Conservation (phyloP, 1,140 invertebrate genomes). For the Sminthurides bifidus region DNA sequence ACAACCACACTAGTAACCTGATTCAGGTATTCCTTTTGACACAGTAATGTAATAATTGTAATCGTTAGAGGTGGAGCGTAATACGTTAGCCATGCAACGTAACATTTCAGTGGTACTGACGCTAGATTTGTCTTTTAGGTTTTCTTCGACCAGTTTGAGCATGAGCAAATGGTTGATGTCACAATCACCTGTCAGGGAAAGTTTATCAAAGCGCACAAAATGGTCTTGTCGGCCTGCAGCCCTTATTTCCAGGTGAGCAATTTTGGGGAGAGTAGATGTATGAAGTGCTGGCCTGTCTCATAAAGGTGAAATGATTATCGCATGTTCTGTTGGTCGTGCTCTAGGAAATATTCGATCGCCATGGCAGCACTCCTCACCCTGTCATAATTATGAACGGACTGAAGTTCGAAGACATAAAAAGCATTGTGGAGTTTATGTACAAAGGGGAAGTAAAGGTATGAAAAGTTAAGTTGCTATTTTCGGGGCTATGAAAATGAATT, state of each 20-base stretch:
- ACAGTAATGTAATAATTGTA: not conserved
- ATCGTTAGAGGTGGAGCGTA: too few relatives aligned
- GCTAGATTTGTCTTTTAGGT: slow-evolving; percentile 37
- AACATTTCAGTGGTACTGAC: not conserved
- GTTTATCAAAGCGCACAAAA: slow-evolving; percentile 46
- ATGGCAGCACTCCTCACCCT: slow-evolving; percentile 39
- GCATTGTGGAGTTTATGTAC: slow-evolving; percentile 46
- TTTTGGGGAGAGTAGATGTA: not conserved
- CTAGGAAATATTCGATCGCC: slow-evolving; percentile 39
- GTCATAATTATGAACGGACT: slow-evolving; percentile 43
- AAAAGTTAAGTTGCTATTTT: not conserved
- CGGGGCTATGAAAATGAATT: not conserved
- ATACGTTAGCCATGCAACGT: too few relatives aligned
- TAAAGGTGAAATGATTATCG: not conserved
- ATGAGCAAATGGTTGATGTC: slow-evolving; percentile 45
- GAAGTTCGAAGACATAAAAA: slow-evolving; percentile 39
- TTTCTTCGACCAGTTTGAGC: slow-evolving; percentile 42
- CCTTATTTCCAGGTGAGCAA: slow-evolving; percentile 43
- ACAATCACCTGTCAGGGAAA: slow-evolving; percentile 45
- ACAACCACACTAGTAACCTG: slow-evolving; percentile 44
- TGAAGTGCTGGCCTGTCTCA: not conserved
- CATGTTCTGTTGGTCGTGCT: not conserved
- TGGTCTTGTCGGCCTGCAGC: slow-evolving; percentile 48
- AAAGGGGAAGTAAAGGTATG: slow-evolving; percentile 44
- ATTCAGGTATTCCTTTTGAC: slow-evolving; percentile 34